These are phyloP conservation scores for Sinohyriopsis cumingii DNA, from an alignment of 2,888 invertebrate species.

Conservation along the genomic window DNA sequence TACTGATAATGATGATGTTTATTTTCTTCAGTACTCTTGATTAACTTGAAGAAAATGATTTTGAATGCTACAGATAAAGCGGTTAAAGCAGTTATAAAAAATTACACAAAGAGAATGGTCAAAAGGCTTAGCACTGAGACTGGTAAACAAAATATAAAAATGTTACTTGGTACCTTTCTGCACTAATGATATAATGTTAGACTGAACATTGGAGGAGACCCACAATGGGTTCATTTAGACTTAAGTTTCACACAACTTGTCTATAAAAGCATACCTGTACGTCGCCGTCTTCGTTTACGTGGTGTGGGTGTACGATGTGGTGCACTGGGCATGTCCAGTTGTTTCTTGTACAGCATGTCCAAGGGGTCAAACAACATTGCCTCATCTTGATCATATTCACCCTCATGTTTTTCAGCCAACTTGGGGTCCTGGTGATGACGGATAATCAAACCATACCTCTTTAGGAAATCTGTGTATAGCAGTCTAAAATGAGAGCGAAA, in stretches of 20 bases:
- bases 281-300: constrained; percentile 43
- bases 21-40: too few relatives aligned
- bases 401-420: constrained; percentile 4
- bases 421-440: constrained; percentile 14
- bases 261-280: constrained; percentile 44
- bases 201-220: not conserved
- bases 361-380: constrained; percentile 35
- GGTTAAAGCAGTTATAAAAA: too few relatives aligned
- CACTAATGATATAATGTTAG: too few relatives aligned
- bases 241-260: not conserved
- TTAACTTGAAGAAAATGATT: too few relatives aligned
- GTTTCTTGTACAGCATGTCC: constrained; percentile 42
- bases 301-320: constrained; percentile 36
- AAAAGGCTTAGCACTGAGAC: too few relatives aligned
- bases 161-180: too few relatives aligned
- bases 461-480: constrained; percentile 52
- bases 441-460: constrained; percentile 53
- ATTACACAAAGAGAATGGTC: too few relatives aligned
- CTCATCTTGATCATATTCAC: constrained; percentile 27
- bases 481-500: constrained; percentile 39
- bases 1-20: too few relatives aligned
- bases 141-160: too few relatives aligned
- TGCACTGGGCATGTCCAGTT: constrained; percentile 37
- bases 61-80: too few relatives aligned
- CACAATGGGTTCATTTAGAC: not conserved